phyloP scores from a whole-genome alignment of 2,797 vertebrate species.

The Cephalopachus bancanus region DNA sequence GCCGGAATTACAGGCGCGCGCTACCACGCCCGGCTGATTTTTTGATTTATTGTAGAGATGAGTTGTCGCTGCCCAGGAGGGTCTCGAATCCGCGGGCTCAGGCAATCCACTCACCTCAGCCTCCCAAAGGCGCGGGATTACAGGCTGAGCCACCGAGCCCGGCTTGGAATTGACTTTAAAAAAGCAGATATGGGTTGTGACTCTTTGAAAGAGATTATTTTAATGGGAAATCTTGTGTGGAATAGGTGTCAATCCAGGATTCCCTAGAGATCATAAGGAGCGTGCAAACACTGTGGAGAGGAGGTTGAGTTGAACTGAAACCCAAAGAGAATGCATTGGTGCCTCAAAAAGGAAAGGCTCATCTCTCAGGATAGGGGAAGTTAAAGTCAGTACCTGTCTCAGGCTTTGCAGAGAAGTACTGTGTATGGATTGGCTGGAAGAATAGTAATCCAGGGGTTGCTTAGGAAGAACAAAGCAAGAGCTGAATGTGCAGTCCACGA shows the following conservation, averaged over 20 bases:
- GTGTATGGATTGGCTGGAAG: background rate
- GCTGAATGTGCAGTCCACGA: background rate
- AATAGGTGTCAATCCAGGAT: background rate
- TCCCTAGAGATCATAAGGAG: background rate
- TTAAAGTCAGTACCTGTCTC: background rate
- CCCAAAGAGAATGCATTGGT: background rate
- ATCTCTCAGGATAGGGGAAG: background rate
- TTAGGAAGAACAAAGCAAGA: conserved; percentile 27
- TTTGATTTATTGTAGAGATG: no score
- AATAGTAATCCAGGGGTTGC: background rate
- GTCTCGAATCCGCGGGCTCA: no score
- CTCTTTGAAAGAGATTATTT: conserved; percentile 2
- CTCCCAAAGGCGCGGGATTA: no score
- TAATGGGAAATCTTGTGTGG: conserved; percentile 19
- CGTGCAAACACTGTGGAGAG: background rate
- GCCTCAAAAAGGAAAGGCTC: background rate
- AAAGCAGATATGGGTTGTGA: background rate
- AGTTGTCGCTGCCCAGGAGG: no score
- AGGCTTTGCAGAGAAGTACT: background rate
- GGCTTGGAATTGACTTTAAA: background rate
- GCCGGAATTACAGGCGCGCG: no score
- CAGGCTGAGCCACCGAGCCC: no score
- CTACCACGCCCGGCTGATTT: no score
- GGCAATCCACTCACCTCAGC: no score
- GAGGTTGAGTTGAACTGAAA: background rate